phyloP scores from a whole-genome alignment of 2,888 invertebrate genomes.

The Geophilus truncorum region DNA sequence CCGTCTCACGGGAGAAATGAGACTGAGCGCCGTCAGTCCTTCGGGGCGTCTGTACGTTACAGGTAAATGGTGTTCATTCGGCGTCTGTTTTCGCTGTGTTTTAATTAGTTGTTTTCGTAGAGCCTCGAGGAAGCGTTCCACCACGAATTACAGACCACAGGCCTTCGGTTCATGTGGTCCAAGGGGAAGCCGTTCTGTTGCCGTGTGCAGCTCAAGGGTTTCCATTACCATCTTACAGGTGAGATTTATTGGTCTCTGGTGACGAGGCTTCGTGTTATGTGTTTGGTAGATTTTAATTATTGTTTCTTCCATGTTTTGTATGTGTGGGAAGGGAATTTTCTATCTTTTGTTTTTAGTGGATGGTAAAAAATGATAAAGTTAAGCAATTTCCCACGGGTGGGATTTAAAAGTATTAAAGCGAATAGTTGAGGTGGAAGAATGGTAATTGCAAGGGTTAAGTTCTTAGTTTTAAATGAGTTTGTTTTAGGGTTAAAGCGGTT shows the following conservation, averaged over 20 bases:
- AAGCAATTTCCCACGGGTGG: not conserved
- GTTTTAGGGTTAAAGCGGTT: not conserved
- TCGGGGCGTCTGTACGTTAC: conserved; percentile 62
- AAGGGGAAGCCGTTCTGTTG: conserved; percentile 36
- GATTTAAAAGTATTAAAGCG: not conserved
- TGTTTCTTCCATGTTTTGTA: not conserved
- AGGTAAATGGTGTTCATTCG: conserved; percentile 55
- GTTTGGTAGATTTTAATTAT: not conserved
- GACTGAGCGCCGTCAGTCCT: conserved; percentile 61
- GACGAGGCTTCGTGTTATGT: not conserved
- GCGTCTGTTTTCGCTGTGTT: not conserved
- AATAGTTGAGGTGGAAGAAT: not conserved
- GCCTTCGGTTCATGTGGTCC: conserved; percentile 32
- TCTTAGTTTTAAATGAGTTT: too few species aligned
- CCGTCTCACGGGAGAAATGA: conserved; percentile 69
- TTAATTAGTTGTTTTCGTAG: conserved; percentile 30
- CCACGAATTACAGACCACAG: conserved; percentile 36
- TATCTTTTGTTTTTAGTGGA: too few species aligned
- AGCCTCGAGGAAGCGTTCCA: conserved; percentile 36
- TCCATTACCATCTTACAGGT: conserved; percentile 38
- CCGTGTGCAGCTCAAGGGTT: conserved; percentile 39
- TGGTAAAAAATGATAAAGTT: not conserved
- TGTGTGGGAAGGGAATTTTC: not conserved
- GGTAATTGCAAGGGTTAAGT: too few species aligned
- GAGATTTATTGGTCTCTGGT: not conserved